These are phyloP conservation scores for Diachrysia chrysitis DNA, from an alignment of 2,888 invertebrate genomes.

Conservation along the genomic window DNA sequence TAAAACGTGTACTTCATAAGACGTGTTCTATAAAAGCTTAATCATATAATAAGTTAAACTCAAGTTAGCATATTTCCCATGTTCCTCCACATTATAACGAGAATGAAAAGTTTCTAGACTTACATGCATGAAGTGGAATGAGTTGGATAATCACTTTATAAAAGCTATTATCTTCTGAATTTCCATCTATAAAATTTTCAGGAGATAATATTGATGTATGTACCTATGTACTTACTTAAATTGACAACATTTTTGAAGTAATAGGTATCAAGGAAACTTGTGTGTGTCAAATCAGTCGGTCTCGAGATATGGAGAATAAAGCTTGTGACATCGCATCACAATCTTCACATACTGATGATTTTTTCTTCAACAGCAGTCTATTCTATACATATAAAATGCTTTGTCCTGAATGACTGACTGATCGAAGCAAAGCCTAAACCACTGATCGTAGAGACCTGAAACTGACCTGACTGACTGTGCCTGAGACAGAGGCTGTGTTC, in stretches of 20 bases:
- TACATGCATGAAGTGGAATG: constrained; percentile 67
- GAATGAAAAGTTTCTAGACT: constrained; percentile 76
- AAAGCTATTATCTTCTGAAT: constrained; percentile 63
- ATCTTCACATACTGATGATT: too few relatives aligned
- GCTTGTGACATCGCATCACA: too few relatives aligned
- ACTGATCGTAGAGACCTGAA: too few relatives aligned
- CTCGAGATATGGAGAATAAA: too few relatives aligned
- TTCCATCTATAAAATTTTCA: constrained; percentile 59
- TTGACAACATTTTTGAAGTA: background rate
- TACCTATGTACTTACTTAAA: too few relatives aligned
- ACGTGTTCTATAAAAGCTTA: constrained; percentile 69
- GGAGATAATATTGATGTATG: constrained; percentile 14
- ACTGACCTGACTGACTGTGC: too few relatives aligned
- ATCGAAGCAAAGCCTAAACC: too few relatives aligned
- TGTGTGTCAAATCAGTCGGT: background rate
- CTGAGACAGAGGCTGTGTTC: too few relatives aligned
- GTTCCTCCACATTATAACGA: constrained; percentile 74
- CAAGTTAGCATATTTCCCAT: constrained; percentile 76
- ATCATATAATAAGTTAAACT: constrained; percentile 72
- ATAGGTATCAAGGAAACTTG: background rate
- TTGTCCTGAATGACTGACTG: too few relatives aligned
- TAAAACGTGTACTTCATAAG: constrained; percentile 58
- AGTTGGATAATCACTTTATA: constrained; percentile 71
- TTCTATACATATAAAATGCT: too few relatives aligned
- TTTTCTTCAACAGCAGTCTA: too few relatives aligned